A percentile compares a stretch with the other conserved stretches of the same genome.
Conservation (phyloP, 2,797 vertebrate genomes). For the Carcharodon carcharias region DNA sequence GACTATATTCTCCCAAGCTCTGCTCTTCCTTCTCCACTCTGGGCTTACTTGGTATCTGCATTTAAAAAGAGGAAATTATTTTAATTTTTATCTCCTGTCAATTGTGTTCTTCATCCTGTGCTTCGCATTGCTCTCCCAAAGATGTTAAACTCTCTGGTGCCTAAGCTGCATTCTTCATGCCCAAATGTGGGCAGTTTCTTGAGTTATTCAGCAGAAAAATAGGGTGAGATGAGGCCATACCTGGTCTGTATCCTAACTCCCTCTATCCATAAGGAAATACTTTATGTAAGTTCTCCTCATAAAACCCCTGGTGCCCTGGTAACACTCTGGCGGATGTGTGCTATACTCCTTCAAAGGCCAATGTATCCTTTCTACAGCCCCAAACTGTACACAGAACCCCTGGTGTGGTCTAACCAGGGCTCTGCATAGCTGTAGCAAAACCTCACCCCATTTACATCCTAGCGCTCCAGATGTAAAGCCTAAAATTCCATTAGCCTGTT, state of each 20-base stretch:
- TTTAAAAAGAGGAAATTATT: background rate
- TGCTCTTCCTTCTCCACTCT: background rate
- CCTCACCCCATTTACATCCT: background rate
- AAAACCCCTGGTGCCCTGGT: background rate
- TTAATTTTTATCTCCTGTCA: background rate
- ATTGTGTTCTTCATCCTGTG: background rate
- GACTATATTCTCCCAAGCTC: background rate
- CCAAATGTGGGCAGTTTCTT: background rate
- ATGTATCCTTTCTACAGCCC: background rate
- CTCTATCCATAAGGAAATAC: background rate
- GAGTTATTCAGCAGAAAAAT: background rate
- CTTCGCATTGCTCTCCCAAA: background rate
- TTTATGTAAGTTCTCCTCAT: background rate
- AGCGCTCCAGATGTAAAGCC: background rate
- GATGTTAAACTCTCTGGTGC: background rate
- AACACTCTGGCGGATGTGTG: background rate
- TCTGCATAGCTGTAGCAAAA: background rate
- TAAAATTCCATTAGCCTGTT: background rate
- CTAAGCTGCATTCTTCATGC: background rate
- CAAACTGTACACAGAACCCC: background rate
- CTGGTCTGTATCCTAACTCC: background rate
- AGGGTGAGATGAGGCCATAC: background rate
- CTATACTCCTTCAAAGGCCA: background rate
- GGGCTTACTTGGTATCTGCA: slow-evolving; percentile 16
- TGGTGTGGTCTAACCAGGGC: background rate